Conservation (phyloP, 2,888 invertebrate species). For the Oscheius sp. region DNA sequence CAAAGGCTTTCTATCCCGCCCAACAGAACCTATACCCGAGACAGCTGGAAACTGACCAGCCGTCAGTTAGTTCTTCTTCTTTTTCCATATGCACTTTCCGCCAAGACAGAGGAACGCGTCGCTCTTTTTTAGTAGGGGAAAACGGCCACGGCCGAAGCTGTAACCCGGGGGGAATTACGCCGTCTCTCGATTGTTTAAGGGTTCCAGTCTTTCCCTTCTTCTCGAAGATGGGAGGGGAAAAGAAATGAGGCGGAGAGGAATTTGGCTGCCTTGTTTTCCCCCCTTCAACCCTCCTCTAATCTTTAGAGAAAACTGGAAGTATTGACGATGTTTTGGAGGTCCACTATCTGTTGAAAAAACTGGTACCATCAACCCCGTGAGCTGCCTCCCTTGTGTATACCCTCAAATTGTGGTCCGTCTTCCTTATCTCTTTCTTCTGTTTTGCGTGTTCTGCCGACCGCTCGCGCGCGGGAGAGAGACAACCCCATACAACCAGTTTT, state of each 20-base stretch:
- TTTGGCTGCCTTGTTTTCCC: background rate
- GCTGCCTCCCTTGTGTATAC: too few species aligned
- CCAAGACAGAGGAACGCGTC: background rate
- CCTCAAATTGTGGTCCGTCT: background rate
- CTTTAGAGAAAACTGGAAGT: too few species aligned
- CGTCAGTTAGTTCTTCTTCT: background rate
- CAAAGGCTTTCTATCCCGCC: slow-evolving; percentile 1
- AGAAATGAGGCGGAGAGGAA: slow-evolving; percentile 23
- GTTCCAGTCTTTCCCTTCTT: too few species aligned
- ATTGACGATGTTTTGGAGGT: background rate
- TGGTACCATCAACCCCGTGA: background rate
- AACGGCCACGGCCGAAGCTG: background rate
- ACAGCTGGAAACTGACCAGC: slow-evolving; percentile 25
- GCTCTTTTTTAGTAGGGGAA: background rate
- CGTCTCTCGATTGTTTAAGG: too few species aligned
- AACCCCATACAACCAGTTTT: slow-evolving; percentile 28
- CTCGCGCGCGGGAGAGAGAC: slow-evolving; percentile 9
- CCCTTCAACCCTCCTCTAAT: background rate
- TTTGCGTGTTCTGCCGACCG: background rate
- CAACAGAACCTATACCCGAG: background rate
- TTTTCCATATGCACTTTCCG: background rate
- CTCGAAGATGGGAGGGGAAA: background rate
- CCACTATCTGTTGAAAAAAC: too few species aligned
- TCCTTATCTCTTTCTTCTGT: slow-evolving; percentile 19
- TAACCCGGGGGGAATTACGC: too few species aligned